Conservation (phyloP, 2,888 invertebrate species). For the Mimachlamys varia region DNA sequence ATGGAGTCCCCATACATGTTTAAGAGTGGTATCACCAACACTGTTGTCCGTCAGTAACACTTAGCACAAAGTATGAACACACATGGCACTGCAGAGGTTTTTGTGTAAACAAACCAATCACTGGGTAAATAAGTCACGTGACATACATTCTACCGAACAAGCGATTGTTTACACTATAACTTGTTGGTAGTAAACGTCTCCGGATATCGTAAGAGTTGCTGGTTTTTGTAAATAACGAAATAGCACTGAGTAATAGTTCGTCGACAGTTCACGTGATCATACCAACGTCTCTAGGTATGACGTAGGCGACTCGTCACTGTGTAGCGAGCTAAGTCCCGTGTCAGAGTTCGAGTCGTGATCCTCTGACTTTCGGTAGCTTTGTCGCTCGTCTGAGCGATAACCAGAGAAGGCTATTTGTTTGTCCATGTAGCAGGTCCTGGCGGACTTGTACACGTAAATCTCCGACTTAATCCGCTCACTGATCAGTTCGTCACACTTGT, state of each 20-base stretch:
- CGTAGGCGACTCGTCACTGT: conserved; percentile 78
- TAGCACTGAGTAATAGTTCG: not conserved
- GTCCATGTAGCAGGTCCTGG: conserved; percentile 44
- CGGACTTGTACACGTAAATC: conserved; percentile 50
- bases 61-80: not conserved
- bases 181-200: not conserved
- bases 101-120: not conserved
- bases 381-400: conserved; percentile 21
- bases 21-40: not conserved
- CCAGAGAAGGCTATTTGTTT: conserved; percentile 36
- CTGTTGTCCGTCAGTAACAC: not conserved
- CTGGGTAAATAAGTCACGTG: not conserved
- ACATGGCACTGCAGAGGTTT: not conserved
- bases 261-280: conserved; percentile 43
- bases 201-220: not conserved
- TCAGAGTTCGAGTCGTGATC: conserved; percentile 83
- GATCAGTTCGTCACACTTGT: conserved; percentile 44
- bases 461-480: conserved; percentile 53
- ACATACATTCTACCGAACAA: not conserved
- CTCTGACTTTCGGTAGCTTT: conserved; percentile 63
- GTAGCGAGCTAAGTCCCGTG: conserved; percentile 83
- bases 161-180: not conserved
- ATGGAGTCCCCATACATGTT: not conserved
- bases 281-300: conserved; percentile 72
- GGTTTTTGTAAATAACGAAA: not conserved